Base-by-base conservation (phyloP, 2,113 vertebrate genomes). In the Sterrhoptilus dennistouni region DNA sequence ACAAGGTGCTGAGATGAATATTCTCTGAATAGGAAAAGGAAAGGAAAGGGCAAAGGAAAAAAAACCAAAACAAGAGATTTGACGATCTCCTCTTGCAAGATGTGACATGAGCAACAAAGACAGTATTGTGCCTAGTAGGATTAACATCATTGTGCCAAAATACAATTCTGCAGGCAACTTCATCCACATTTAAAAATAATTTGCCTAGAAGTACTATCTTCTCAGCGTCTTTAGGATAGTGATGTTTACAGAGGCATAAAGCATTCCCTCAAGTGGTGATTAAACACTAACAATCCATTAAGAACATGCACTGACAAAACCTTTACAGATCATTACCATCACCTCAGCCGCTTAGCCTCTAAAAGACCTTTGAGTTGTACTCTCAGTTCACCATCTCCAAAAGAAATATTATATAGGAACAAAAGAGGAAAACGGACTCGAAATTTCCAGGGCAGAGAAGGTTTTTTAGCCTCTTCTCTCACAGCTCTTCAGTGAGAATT, bases 141-240 rank as follows among this genome's bases (percentile, higher is more conserved):
- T 94, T 94, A 96, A 89, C 54, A 69, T 72, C 69, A 61, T 8
- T 49, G 31, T 38, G 40, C 53, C 45, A 35, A 87, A 95, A 69
- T 21, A 65, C 33, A 76, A 27, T 50, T 94, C 78, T 65, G 9
- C 16, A 14, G 77, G 60, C 78, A 90, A 61, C 31, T 65, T 86
- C 68, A 86, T 33, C 42, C 68, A 54, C 14, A 33, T 40, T 94
- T 12, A 11, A 65, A 61, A 78, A 68, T 14, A 81, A 64, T 84
- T 89, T 94, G 74, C 57, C 93, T 61, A 49, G 81, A 79, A 93
- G 72, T 66, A n/a, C 52, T 66, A 31, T 89, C 71, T 91, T 75
- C 65, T 76, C 49, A 61, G 61, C 23, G 54, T 76, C 69, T 85
- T 93, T 17, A 15, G 25, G 57, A 45, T 4, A 69, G 14, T 53